Evolutionary conservation across 2,797 vertebrate genomes (phyloP).

Genomic region (Fistularia tabacaria): DNA sequence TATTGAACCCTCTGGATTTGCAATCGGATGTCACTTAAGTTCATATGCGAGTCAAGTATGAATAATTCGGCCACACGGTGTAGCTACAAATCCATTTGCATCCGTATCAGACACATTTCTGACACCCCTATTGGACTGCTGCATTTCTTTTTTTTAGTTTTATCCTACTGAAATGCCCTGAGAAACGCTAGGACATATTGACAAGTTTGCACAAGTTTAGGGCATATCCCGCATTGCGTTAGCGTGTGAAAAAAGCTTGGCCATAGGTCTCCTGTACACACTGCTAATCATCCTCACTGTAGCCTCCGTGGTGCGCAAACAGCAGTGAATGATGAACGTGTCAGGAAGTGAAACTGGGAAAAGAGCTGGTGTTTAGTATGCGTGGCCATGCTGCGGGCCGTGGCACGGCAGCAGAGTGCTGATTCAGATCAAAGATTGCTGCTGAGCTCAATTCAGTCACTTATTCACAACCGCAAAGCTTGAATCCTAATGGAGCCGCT

Average conservation of each 20-base stretch:
- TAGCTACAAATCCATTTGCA: too few relatives aligned
- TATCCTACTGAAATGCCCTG: too few relatives aligned
- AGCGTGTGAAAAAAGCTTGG: neutral
- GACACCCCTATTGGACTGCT: too few relatives aligned
- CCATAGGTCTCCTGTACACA: slow-evolving; percentile 6
- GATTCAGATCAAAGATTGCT: slow-evolving; percentile 48
- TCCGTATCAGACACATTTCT: too few relatives aligned
- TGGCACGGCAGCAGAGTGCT: slow-evolving; percentile 35
- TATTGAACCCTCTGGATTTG: too few relatives aligned
- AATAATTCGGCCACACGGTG: too few relatives aligned
- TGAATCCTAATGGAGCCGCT: slow-evolving; percentile 21
- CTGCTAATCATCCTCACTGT: slow-evolving; percentile 10
- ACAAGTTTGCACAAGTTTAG: too few relatives aligned
- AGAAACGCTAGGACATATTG: too few relatives aligned
- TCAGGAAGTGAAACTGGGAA: slow-evolving; percentile 11
- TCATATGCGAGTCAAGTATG: too few relatives aligned
- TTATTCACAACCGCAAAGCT: slow-evolving; percentile 35
- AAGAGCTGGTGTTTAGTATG: slow-evolving; percentile 37
- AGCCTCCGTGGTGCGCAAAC: slow-evolving; percentile 11
- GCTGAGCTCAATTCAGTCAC: slow-evolving; percentile 42
- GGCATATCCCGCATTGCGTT: too few relatives aligned
- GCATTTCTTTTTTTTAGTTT: too few relatives aligned
- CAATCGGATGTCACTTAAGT: too few relatives aligned
- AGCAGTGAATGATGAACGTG: slow-evolving; percentile 28
- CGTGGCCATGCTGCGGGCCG: slow-evolving; percentile 21